These are phyloP conservation scores for Xenotilapia flavipinnis DNA, from an alignment of 2,113 vertebrate genomes.

Conservation along the genomic window DNA sequence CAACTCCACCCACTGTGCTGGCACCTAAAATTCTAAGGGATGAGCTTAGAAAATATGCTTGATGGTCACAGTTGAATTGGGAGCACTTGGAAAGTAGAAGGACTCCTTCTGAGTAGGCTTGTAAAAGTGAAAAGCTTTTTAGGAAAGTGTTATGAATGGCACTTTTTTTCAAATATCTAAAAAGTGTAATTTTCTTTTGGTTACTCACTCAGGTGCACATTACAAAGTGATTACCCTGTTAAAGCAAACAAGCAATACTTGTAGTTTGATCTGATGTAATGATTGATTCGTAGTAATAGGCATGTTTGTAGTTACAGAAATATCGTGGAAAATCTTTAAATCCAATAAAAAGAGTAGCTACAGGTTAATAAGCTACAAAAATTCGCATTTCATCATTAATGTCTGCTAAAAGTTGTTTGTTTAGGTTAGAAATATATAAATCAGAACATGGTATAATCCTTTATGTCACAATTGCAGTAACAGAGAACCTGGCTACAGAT, in stretches of 20 bases:
- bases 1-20: conserved; percentile 17
- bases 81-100: background rate
- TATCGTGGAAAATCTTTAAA: background rate
- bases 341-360: background rate
- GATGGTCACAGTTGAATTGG: background rate
- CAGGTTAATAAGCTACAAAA: background rate
- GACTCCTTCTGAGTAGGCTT: background rate
- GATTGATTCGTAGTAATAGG: background rate
- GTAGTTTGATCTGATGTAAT: background rate
- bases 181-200: background rate
- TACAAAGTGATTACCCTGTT: background rate
- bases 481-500: background rate
- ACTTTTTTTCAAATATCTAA: background rate
- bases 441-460: background rate
- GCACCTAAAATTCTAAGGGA: conserved; percentile 1
- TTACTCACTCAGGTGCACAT: background rate
- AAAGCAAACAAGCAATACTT: background rate
- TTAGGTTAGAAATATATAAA: background rate
- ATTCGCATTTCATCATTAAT: background rate
- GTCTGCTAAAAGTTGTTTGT: background rate
- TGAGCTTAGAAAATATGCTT: background rate
- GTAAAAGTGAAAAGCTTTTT: background rate
- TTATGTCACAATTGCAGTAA: background rate
- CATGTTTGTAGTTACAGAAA: background rate
- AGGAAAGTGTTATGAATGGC: background rate